A percentile compares a stretch with the other conserved stretches of the same genome.
These are phyloP conservation scores for Salvelinus fontinalis DNA, from an alignment of 2,113 vertebrate genomes.

Conservation along the genomic window DNA sequence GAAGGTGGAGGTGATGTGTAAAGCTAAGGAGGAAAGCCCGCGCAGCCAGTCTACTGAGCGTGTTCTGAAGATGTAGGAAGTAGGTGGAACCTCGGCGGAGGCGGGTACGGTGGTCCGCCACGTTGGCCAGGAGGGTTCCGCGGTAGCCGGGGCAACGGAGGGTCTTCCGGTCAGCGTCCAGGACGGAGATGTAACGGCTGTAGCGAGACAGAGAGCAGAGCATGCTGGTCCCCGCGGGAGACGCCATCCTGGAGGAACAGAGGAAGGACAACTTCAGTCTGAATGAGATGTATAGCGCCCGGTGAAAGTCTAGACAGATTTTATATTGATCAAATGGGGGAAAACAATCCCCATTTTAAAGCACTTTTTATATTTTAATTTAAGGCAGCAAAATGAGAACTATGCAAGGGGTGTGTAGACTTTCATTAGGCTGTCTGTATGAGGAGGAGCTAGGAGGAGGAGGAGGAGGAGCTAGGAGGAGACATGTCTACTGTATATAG, in stretches of 20 bases:
- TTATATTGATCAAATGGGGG: too few relatives aligned
- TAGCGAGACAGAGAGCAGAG: conserved; percentile 89
- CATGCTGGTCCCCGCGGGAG: conserved; percentile 77
- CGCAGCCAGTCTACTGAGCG: conserved; percentile 81
- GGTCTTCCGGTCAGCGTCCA: conserved; percentile 92
- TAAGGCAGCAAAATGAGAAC: too few relatives aligned
- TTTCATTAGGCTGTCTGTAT: too few relatives aligned
- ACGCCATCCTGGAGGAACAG: conserved; percentile 76
- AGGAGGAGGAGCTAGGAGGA: too few relatives aligned
- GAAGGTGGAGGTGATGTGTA: conserved; percentile 94
- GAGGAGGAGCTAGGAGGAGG: too few relatives aligned
- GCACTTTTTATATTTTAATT: too few relatives aligned
- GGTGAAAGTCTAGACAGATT: too few relatives aligned
- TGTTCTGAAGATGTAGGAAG: conserved; percentile 86
- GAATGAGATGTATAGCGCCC: too few relatives aligned
- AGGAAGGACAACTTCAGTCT: not conserved
- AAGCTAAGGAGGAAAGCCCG: conserved; percentile 92
- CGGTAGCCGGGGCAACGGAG: conserved; percentile 87
- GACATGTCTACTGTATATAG: too few relatives aligned
- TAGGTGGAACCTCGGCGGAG: conserved; percentile 95
- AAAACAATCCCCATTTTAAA: too few relatives aligned
- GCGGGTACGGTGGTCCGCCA: conserved; percentile 92
- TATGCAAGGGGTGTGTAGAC: too few relatives aligned
- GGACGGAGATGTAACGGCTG: conserved; percentile 88
- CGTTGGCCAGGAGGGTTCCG: conserved; percentile 79